phyloP scores from a whole-genome alignment of 1,140 invertebrate species.

The Heliconius eleuchia region DNA sequence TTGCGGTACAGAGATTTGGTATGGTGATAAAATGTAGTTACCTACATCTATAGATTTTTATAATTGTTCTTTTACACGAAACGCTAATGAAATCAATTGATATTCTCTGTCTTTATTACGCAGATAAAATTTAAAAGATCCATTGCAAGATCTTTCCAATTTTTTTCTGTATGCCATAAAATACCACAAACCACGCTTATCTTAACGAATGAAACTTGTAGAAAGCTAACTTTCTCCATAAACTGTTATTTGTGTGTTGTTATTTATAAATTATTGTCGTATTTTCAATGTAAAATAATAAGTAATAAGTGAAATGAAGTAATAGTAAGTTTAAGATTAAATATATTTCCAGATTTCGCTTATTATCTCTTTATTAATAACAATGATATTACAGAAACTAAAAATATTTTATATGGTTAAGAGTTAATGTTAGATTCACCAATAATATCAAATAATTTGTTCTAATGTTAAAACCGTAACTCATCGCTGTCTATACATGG shows the following conservation, averaged over 20 bases:
- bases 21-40: neutral
- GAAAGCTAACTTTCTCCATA: slow-evolving; percentile 58
- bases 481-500: too few species aligned
- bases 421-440: too few species aligned
- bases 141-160: neutral
- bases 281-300: neutral
- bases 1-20: neutral
- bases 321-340: too few species aligned
- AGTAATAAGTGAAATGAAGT: neutral
- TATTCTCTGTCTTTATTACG: slow-evolving; percentile 4
- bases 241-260: slow-evolving; percentile 38
- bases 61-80: slow-evolving; percentile 1
- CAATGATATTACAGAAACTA: too few species aligned
- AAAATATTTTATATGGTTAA: too few species aligned
- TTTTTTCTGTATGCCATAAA: neutral
- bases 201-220: slow-evolving; percentile 45
- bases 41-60: neutral
- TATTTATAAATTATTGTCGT: neutral
- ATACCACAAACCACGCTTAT: slow-evolving; percentile 43
- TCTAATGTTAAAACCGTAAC: too few species aligned
- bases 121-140: neutral
- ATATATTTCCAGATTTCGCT: too few species aligned
- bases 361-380: too few species aligned
- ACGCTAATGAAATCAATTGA: neutral
- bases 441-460: too few species aligned